Conservation (phyloP, 1,140 invertebrate genomes). For the Branchinecta lindahli region DNA sequence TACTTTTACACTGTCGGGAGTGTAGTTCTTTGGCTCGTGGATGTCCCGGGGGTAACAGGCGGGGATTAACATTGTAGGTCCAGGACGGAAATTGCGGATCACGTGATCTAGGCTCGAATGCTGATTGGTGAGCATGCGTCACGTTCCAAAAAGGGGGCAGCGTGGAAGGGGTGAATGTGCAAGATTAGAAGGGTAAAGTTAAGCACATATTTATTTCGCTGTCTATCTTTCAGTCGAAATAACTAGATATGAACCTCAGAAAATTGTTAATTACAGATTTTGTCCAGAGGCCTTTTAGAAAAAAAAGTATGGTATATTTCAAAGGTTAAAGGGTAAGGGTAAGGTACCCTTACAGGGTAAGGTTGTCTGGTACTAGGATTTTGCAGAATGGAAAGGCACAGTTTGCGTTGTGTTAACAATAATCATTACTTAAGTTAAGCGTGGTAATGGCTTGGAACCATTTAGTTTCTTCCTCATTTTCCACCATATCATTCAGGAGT, state of each 20-base stretch:
- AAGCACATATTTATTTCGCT: background rate
- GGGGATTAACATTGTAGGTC: conserved; percentile 79
- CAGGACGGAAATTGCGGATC: conserved; percentile 68
- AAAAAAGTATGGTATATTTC: too few species aligned
- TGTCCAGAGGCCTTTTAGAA: too few species aligned
- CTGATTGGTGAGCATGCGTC: background rate
- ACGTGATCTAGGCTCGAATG: conserved; percentile 11
- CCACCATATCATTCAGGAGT: too few species aligned
- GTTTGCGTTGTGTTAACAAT: too few species aligned
- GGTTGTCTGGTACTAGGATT: too few species aligned
- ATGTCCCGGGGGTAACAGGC: conserved; percentile 56
- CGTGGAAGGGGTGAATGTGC: conserved; percentile 10
- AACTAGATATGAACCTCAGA: background rate
- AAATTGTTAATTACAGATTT: too few species aligned
- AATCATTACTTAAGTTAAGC: too few species aligned
- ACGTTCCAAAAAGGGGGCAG: conserved; percentile 12
- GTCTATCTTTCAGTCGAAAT: background rate
- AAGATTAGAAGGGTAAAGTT: background rate
- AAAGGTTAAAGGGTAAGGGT: too few species aligned
- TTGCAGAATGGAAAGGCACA: too few species aligned
- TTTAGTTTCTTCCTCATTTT: too few species aligned
- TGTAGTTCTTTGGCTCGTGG: conserved; percentile 13
- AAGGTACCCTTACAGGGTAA: too few species aligned
- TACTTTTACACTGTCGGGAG: background rate
- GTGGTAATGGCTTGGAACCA: too few species aligned